Base-by-base conservation (phyloP, 64 coral and sea anemone genomes). In the Dendronephthya gigantea region DNA sequence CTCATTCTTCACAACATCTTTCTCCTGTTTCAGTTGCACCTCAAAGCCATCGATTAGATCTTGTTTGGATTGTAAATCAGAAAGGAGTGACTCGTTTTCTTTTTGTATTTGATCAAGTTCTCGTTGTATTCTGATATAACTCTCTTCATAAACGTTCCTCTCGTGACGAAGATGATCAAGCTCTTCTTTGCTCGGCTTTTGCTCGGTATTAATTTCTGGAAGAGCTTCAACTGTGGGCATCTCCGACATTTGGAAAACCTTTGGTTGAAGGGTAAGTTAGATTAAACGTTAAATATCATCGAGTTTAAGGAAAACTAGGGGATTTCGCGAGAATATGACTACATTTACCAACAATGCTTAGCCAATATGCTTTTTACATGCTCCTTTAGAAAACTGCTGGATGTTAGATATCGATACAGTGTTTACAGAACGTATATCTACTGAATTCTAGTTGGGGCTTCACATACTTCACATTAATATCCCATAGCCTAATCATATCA, bases 111-210 rank as follows among this genome's bases (percentile, higher is more conserved):
- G 72, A 39, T 79, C 72, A 3, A 79, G 29, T 2, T 79, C 72
- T 39, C 72, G 4, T 35, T 79, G 72, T 39, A 79, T 16, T 36
- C 32, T 36, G 16, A 79, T 79, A 29, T 79, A 79, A 79, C 72
- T 79, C 32, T 79, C 72, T 29, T 79, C 72, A 39, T 79, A 79
- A 15, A 79, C 72, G 36, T 79, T 79, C 36, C 72, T 79, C 72
- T 79, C 72, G 22, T 79, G 72, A 79, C 72, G 72, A 12, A 79
- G 36, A 79, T 79, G 72, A 36, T 79, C 72, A 3, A 79, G 15
- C 16, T 79, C 72, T 34, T 79, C 72, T 79, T 79, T 79, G 25
- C 15, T 34, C 72, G 19, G 72, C 9, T 35, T 15, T 79, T 33
- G 72, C 72, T 39, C 17, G 4, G 1, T 19, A 8, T 45, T 45